A percentile compares a stretch with the other conserved stretches of the same genome.
Conservation (phyloP, 2,888 invertebrate species). For the Charanyca ferruginea region DNA sequence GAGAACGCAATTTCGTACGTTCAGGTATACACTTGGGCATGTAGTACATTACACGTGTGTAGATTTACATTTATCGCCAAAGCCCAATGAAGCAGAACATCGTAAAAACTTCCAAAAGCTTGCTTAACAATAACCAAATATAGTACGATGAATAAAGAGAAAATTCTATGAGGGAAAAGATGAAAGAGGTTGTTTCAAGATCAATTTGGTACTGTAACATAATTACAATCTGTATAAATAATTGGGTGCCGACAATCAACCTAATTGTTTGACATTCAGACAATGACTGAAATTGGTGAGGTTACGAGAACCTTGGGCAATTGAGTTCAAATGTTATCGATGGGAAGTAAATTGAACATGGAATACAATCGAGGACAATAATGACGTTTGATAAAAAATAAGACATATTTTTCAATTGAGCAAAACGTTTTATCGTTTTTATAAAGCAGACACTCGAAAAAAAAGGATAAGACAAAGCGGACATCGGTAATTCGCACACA, state of each 20-base stretch:
- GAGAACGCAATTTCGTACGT: slow-evolving; percentile 37
- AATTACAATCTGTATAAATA: slow-evolving; percentile 41
- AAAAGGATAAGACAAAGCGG: no score
- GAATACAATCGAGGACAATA: slow-evolving; percentile 19
- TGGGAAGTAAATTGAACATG: slow-evolving; percentile 51
- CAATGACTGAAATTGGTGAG: slow-evolving; percentile 61
- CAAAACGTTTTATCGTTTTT: not conserved
- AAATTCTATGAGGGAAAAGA: not conserved
- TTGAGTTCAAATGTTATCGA: slow-evolving; percentile 64
- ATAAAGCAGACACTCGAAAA: not conserved
- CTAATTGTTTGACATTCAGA: slow-evolving; percentile 56
- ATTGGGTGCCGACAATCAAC: slow-evolving; percentile 51
- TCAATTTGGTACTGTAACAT: slow-evolving; percentile 21
- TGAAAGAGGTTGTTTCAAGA: slow-evolving; percentile 13
- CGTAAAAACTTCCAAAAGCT: slow-evolving; percentile 21
- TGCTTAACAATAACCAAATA: slow-evolving; percentile 25
- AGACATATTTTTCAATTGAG: slow-evolving; percentile 45
- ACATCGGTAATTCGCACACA: not conserved
- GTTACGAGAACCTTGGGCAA: slow-evolving; percentile 52
- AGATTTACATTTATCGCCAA: slow-evolving; percentile 52
- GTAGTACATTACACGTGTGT: slow-evolving; percentile 32
- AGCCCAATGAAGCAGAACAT: slow-evolving; percentile 33
- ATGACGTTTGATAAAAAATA: slow-evolving; percentile 28
- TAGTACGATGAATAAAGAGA: no score
- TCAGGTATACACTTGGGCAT: slow-evolving; percentile 38